Base-by-base conservation (phyloP, 1,140 invertebrate genomes). In the Saxidomus purpurata region DNA sequence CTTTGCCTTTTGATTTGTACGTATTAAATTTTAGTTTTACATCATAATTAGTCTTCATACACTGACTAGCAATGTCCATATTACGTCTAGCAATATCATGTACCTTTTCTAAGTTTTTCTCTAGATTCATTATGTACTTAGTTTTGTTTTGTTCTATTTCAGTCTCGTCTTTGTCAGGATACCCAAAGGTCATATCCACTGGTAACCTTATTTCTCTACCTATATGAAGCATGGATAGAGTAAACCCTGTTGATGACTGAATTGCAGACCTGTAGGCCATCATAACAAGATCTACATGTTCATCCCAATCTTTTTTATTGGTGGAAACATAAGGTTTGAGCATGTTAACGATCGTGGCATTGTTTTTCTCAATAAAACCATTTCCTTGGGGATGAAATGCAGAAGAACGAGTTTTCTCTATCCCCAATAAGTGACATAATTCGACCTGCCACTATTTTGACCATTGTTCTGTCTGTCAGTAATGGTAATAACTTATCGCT, bases 291-390 rank as follows among this genome's bases (percentile, higher is more conserved):
- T 84, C 87, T 13, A 89, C 25, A 25, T 59, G 77, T 43, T 71
- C 69, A 87, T 91, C 90, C 87, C 91, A 92, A 49, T 91, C 86
- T 52, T 63, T 69, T 76, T 90, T 87, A 55, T 81, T 47, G 8
- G 52, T 40, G 1, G 22, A 52, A 1, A 90, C 77, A 52, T 77
- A 86, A 40, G 82, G 25, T 40, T 69, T 47, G 6, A 92, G 52
- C 89, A 91, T 90, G 49, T 90, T 89, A n/a, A 43, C 63, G 36
- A 93, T 80, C 0, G 91, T 91, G 17, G 36, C 4, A 40, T 90
- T 92, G 28, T 89, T 82, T 76, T 91, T 13, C 63, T 93, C 92
- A 1, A 91, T 86, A 61, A 93, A 69, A 15, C 91, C 90, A 76
- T 92, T 84, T n/a, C 63, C 61, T 67, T 91, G 91, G 1, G 90